phyloP scores from a whole-genome alignment of 2,113 vertebrate species.

The Symphodus melops region DNA sequence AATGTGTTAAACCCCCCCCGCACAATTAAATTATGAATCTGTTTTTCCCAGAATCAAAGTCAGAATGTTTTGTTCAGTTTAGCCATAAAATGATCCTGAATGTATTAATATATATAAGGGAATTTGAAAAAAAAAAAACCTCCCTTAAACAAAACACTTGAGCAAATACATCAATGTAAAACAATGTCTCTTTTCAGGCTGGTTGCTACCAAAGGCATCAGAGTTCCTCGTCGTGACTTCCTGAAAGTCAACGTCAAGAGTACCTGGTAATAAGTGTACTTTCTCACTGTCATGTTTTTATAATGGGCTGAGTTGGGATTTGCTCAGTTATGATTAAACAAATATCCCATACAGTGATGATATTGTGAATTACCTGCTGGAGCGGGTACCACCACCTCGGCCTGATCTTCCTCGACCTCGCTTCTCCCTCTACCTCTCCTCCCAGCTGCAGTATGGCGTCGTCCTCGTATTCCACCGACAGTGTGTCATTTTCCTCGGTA shows the following conservation, averaged over 20 bases:
- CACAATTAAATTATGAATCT: too few relatives aligned
- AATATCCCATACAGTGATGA: constrained; percentile 76
- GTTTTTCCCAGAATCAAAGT: too few relatives aligned
- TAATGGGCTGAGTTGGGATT: background rate
- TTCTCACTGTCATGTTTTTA: background rate
- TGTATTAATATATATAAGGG: too few relatives aligned
- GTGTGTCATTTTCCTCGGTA: constrained; percentile 88
- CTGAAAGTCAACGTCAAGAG: constrained; percentile 85
- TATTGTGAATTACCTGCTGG: constrained; percentile 87
- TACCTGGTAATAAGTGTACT: constrained; percentile 83
- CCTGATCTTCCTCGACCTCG: constrained; percentile 83
- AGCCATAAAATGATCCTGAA: too few relatives aligned
- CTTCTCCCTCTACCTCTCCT: constrained; percentile 91
- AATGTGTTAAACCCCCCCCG: too few relatives aligned
- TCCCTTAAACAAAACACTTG: too few relatives aligned
- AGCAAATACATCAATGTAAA: too few relatives aligned
- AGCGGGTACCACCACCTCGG: constrained; percentile 75
- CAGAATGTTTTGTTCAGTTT: too few relatives aligned
- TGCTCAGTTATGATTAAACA: background rate
- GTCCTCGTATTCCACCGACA: constrained; percentile 87
- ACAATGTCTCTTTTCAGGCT: constrained; percentile 77
- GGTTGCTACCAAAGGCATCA: constrained; percentile 86
- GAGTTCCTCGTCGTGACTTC: constrained; percentile 84
- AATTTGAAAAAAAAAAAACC: too few relatives aligned
- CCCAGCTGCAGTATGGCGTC: constrained; percentile 90